Percentiles rank a stretch among this genome's conserved stretches.
phyloP scores from a whole-genome alignment of 1,140 invertebrate species.

The Teleogryllus occipitalis region DNA sequence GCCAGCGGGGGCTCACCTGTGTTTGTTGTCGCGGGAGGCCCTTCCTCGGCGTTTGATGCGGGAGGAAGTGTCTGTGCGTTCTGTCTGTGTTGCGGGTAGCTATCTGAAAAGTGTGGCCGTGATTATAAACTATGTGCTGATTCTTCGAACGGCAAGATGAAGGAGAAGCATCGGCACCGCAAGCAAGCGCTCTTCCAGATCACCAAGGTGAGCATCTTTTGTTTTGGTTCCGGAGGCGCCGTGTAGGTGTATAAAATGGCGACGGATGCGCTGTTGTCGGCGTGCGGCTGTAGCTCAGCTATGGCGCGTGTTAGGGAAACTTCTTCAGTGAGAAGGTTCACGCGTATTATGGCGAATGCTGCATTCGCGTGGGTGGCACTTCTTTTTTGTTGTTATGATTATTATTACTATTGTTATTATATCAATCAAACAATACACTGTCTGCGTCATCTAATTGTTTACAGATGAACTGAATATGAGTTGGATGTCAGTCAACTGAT shows the following conservation, averaged over 20 bases:
- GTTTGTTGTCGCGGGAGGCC: not conserved
- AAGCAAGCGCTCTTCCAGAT: constrained; percentile 46
- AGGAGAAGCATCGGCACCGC: constrained; percentile 35
- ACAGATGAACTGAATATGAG: too few species aligned
- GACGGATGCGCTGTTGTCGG: not conserved
- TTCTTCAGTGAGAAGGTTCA: too few species aligned
- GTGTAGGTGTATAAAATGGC: not conserved
- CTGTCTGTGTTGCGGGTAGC: not conserved
- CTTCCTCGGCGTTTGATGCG: not conserved
- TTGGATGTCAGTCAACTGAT: too few species aligned
- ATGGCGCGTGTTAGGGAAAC: not conserved
- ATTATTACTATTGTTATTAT: too few species aligned
- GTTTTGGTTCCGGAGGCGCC: not conserved
- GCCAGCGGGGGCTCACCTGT: not conserved
- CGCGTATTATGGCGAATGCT: too few species aligned
- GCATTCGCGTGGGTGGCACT: too few species aligned
- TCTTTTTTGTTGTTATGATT: too few species aligned
- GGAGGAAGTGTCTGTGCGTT: not conserved
- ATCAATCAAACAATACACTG: too few species aligned
- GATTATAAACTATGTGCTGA: too few species aligned
- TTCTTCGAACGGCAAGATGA: constrained; percentile 32
- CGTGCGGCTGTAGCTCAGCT: not conserved
- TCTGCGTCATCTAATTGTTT: too few species aligned
- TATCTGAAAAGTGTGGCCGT: too few species aligned
- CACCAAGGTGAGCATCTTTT: constrained; percentile 41